phyloP scores from a whole-genome alignment of 2,113 vertebrate genomes.

The Lonchura striata region DNA sequence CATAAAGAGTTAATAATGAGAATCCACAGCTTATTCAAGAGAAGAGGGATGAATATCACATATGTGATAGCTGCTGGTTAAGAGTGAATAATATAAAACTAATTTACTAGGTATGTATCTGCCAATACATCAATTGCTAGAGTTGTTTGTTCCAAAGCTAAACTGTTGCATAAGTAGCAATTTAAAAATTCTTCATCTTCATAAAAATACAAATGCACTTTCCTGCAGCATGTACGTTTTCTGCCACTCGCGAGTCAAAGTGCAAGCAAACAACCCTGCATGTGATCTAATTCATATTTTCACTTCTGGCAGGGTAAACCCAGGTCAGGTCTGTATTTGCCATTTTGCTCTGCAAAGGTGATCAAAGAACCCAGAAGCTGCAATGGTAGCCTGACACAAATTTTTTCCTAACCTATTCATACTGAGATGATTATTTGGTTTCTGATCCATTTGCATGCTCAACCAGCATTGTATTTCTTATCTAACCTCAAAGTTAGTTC shows the following conservation, averaged over 20 bases:
- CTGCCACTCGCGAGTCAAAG: not conserved
- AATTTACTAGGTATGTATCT: not conserved
- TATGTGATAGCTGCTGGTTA: not conserved
- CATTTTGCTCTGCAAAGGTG: not conserved
- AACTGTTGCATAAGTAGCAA: not conserved
- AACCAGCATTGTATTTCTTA: not conserved
- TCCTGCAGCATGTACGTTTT: slow-evolving; percentile 5
- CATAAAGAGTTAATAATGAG: not conserved
- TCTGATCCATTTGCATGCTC: not conserved
- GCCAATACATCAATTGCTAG: slow-evolving; percentile 4
- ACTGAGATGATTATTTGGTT: not conserved
- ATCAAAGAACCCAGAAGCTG: not conserved
- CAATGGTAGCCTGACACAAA: not conserved
- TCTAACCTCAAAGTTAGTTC: not conserved
- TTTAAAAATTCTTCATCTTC: slow-evolving; percentile 24
- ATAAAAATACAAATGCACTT: slow-evolving; percentile 15
- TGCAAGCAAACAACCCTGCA: not conserved
- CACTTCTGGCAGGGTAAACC: not conserved
- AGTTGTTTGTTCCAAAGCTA: not conserved
- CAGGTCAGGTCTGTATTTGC: not conserved
- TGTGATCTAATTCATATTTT: not conserved
- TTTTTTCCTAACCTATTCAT: not conserved
- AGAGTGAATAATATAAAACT: not conserved
- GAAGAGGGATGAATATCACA: not conserved
- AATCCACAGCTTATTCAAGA: not conserved